These are phyloP conservation scores for Turritopsis dohrnii DNA, from an alignment of 30 jellyfish, hydroid and myxozoan species.

Conservation along the genomic window DNA sequence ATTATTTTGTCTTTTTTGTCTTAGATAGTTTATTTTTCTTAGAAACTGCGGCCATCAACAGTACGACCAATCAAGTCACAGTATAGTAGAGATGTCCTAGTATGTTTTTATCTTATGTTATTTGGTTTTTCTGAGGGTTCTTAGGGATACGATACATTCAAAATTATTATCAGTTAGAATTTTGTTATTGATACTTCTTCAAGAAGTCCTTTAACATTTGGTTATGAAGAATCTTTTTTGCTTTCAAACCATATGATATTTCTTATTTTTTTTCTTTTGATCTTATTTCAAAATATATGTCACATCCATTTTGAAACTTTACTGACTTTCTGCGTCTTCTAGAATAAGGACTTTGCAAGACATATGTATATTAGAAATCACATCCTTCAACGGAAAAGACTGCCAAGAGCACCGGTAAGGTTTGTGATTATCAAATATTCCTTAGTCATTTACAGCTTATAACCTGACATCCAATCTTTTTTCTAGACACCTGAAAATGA, in stretches of 20 bases:
- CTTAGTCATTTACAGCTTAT: background rate
- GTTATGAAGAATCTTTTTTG: too few species aligned
- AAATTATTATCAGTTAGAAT: too few species aligned
- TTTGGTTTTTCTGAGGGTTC: too few species aligned
- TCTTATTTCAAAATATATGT: background rate
- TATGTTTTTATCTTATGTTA: background rate
- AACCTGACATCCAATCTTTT: background rate
- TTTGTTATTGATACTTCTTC: too few species aligned
- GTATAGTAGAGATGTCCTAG: background rate
- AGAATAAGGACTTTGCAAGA: constrained; percentile 72
- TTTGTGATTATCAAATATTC: background rate
- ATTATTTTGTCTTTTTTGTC: too few species aligned
- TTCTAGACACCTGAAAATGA: background rate
- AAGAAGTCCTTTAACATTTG: too few species aligned
- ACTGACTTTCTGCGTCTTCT: background rate
- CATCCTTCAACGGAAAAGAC: constrained; percentile 48
- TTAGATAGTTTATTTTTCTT: background rate
- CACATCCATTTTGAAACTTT: background rate
- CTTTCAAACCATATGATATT: too few species aligned
- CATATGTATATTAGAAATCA: constrained; percentile 73
- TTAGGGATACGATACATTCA: too few species aligned
- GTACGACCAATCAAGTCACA: background rate
- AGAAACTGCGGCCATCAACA: background rate
- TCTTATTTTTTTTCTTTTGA: too few species aligned
- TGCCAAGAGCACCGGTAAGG: background rate